Conservation (phyloP, 1,140 invertebrate genomes). For the Anadara kagoshimensis region DNA sequence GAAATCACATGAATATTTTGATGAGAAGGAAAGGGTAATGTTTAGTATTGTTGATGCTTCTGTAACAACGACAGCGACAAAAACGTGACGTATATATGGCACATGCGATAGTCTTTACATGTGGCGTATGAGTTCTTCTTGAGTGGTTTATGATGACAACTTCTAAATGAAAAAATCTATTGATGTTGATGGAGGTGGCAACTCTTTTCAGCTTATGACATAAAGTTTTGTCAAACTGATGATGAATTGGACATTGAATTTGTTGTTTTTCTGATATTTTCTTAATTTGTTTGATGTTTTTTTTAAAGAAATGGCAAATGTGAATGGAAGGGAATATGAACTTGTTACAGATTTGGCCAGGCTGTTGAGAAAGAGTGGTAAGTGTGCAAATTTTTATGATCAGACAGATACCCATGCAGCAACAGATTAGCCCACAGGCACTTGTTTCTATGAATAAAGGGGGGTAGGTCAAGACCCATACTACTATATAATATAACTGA, state of each 20-base stretch:
- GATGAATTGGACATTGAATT: neutral
- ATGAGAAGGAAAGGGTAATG: no score
- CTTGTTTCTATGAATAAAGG: neutral
- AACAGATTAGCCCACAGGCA: neutral
- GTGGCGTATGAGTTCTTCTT: no score
- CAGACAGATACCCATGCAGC: neutral
- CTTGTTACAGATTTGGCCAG: constrained; percentile 5
- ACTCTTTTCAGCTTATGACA: neutral
- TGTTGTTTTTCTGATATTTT: neutral
- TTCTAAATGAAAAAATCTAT: neutral
- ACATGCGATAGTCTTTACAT: no score
- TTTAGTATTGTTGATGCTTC: no score
- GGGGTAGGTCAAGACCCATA: no score
- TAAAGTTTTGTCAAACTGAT: neutral
- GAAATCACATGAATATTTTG: no score
- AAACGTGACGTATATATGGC: no score
- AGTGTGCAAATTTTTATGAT: neutral
- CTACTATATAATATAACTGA: no score
- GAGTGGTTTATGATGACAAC: no score
- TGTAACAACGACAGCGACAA: no score
- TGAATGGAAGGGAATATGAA: constrained; percentile 12
- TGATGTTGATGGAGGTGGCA: neutral
- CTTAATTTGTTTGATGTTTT: neutral
- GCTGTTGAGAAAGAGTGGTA: constrained; percentile 11
- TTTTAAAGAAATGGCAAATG: neutral